Percentiles rank a stretch among this genome's conserved stretches.
Evolutionary conservation across 2,888 invertebrate genomes (phyloP).

Genomic region (Aporophyla nigra): DNA sequence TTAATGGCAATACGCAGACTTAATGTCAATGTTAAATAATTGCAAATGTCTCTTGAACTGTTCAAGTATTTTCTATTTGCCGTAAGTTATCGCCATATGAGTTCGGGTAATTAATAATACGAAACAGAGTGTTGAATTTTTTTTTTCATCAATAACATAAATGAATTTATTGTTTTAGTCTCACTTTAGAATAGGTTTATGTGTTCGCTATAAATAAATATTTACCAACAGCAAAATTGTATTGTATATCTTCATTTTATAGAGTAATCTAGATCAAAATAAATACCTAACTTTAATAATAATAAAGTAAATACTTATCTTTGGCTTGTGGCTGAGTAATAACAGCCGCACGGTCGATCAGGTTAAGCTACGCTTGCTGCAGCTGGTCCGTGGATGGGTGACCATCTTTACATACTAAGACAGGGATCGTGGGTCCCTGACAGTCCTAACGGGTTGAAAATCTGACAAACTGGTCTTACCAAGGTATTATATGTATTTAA

Average conservation of each 20-base stretch:
- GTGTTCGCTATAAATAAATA: not conserved
- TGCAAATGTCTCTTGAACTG: not conserved
- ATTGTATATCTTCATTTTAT: not conserved
- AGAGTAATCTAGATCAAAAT: not conserved
- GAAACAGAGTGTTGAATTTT: conserved; percentile 62
- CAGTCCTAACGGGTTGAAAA: no score
- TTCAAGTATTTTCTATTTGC: not conserved
- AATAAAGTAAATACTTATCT: not conserved
- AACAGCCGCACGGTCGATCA: no score
- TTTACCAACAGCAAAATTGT: not conserved
- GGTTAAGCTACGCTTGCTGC: no score
- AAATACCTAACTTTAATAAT: not conserved
- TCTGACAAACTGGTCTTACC: no score
- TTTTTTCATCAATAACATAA: conserved; percentile 73
- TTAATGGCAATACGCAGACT: conserved; percentile 21
- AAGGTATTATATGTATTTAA: no score
- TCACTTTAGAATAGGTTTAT: not conserved
- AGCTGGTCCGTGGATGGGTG: no score
- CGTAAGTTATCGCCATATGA: conserved; percentile 1
- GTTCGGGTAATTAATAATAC: conserved; percentile 45
- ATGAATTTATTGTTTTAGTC: conserved; percentile 79
- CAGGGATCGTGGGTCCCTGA: no score
- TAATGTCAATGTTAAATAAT: conserved; percentile 26
- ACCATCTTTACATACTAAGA: no score
- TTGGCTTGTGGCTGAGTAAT: not conserved